phyloP scores from a whole-genome alignment of 2,797 vertebrate species.

The Botia kubotai region DNA sequence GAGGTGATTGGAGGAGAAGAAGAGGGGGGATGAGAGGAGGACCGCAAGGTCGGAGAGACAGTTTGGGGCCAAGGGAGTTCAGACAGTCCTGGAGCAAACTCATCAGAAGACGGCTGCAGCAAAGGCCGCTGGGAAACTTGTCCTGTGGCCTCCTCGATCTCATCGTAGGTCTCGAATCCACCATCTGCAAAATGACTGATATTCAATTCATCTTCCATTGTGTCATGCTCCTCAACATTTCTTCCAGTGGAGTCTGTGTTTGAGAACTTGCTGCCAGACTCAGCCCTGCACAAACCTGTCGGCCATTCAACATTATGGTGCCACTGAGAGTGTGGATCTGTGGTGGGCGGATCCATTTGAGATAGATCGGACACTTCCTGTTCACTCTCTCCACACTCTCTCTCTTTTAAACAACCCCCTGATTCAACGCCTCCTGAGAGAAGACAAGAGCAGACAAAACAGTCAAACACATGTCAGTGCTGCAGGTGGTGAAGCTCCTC shows the following conservation, averaged over 20 bases:
- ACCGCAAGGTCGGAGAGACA: conserved; percentile 65
- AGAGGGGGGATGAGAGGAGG: conserved; percentile 67
- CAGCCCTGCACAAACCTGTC: conserved; percentile 73
- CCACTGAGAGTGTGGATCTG: conserved; percentile 36
- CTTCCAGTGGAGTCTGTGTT: conserved; percentile 66
- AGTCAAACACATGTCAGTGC: conserved; percentile 48
- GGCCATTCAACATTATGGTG: conserved; percentile 74
- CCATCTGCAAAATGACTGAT: conserved; percentile 77
- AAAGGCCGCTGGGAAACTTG: conserved; percentile 80
- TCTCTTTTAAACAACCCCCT: conserved; percentile 52
- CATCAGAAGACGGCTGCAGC: conserved; percentile 70
- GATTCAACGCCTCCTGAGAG: conserved; percentile 53
- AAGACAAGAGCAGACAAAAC: conserved; percentile 61
- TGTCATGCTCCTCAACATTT: conserved; percentile 61
- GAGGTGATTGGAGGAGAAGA: conserved; percentile 75
- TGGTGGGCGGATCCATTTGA: conserved; percentile 4
- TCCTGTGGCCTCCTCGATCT: conserved; percentile 78
- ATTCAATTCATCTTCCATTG: conserved; percentile 80
- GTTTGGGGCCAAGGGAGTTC: conserved; percentile 72
- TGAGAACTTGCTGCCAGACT: conserved; percentile 61
- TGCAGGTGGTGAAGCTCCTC: conserved; percentile 15
- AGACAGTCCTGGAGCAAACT: conserved; percentile 63
- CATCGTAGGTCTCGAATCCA: conserved; percentile 74
- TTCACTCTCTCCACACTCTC: conserved; percentile 39
- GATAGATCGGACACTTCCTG: conserved; percentile 12